Conservation (phyloP, 2,797 vertebrate genomes). For the Halcyon smyrnensis region DNA sequence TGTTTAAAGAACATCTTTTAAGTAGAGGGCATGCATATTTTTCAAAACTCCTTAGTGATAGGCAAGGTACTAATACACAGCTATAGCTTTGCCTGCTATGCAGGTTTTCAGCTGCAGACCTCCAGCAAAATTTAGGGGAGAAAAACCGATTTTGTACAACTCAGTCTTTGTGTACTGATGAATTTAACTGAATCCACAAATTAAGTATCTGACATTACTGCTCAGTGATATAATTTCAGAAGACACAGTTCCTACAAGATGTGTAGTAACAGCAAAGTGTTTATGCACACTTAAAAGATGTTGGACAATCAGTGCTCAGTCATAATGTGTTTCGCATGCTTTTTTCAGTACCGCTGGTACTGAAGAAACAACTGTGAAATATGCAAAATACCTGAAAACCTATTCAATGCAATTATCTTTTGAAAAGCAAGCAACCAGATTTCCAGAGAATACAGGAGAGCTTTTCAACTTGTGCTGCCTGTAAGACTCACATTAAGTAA, state of each 20-base stretch:
- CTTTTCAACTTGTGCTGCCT: background rate
- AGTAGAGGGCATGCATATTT: background rate
- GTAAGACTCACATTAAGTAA: background rate
- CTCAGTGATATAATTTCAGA: background rate
- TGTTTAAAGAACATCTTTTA: background rate
- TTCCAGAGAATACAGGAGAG: background rate
- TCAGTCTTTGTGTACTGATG: background rate
- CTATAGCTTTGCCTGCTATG: background rate
- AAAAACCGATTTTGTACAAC: background rate
- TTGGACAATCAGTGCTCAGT: background rate
- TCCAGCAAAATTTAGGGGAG: background rate
- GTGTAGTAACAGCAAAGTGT: background rate
- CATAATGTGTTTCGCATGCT: background rate
- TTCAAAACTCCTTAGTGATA: background rate
- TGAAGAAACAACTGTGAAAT: background rate
- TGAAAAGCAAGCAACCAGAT: background rate
- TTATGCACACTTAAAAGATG: background rate
- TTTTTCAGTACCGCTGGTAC: background rate
- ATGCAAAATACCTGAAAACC: background rate
- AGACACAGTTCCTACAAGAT: background rate
- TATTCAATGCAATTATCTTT: background rate
- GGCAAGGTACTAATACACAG: background rate
- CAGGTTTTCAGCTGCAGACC: background rate
- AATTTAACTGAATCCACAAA: background rate
- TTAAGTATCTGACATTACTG: background rate